Base-by-base conservation (phyloP, 1,140 invertebrate species). In the Dendrolimus kikuchii region DNA sequence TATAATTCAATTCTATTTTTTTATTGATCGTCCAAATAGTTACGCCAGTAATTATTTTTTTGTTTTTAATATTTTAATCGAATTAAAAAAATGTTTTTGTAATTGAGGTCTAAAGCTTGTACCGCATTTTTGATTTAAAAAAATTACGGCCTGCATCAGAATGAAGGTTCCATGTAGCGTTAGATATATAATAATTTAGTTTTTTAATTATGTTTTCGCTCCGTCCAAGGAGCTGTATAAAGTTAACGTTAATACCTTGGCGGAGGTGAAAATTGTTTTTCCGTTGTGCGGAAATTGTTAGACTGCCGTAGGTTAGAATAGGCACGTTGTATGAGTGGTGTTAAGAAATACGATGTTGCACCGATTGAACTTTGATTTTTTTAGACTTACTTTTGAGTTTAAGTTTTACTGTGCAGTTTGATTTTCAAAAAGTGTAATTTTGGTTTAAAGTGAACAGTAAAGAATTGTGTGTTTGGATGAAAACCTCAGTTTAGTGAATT, bases 261-360 rank as follows among this genome's bases (percentile, higher is more conserved):
- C 69, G 70, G 71, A 72, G 75, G 77, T 79, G 78, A 66, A 72
- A 62, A 54, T 58, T 68, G 71, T 75, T 84, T 83, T 86, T 86
- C 81, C 83, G 83, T 86, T 84, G 81, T 84, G 71, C 83, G 83
- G 83, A 86, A 83, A 53, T 68, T 66, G 62, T 82, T 86, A 86
- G 83, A 86, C 83, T 86, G 83, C 83, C 75, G 71, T 86, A 86
- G 79, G 67, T 56, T 86, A 83, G 79, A 73, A 51, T 82, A 81
- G 76, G 64, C 64, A 62, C 62, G 68, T 71, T 77, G 75, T 81
- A 80, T 68, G 77, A 80, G 74, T 64, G 61, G 63, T 66, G 50
- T 68, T 55, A 63, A 60, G 66, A 53, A 38, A 68, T 55, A 51
- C 46, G 57, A 54, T 60, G 55, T 44, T 69, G 64, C 65, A 59